These are phyloP conservation scores for Ageneiosus marmoratus DNA, from an alignment of 2,113 vertebrate species.

Conservation along the genomic window DNA sequence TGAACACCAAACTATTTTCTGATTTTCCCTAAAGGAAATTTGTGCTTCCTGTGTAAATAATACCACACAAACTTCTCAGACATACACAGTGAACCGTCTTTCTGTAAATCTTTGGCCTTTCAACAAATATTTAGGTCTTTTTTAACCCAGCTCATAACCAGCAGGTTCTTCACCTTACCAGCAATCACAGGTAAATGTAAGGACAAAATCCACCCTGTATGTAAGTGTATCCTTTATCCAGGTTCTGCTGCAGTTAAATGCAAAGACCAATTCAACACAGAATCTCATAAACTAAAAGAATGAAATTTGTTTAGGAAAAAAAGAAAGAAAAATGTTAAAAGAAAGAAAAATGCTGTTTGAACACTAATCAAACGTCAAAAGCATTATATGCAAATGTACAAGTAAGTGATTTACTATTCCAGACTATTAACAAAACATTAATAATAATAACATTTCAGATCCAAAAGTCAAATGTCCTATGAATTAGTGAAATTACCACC, in stretches of 20 bases:
- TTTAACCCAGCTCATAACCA: no score
- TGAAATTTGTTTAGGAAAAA: no score
- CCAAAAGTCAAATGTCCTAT: not conserved
- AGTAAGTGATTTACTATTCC: not conserved
- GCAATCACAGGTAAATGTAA: not conserved
- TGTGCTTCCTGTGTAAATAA: slow-evolving; percentile 32
- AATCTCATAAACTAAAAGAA: not conserved
- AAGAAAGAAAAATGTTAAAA: no score
- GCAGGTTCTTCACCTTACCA: not conserved
- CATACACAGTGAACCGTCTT: not conserved
- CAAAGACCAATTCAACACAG: not conserved
- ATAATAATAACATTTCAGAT: not conserved
- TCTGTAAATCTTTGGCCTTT: slow-evolving; percentile 10
- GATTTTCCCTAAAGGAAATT: slow-evolving; percentile 43
- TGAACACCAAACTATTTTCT: slow-evolving; percentile 18
- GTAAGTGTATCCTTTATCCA: not conserved
- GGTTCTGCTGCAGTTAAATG: not conserved
- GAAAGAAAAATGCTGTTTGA: no score
- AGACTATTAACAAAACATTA: not conserved
- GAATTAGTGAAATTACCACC: not conserved
- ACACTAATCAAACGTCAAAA: not conserved
- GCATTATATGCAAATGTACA: not conserved
- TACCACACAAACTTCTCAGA: not conserved
- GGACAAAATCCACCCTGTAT: not conserved
- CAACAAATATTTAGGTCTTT: not conserved